Base-by-base conservation (phyloP, 2,888 invertebrate species). In the Andrena camellia region DNA sequence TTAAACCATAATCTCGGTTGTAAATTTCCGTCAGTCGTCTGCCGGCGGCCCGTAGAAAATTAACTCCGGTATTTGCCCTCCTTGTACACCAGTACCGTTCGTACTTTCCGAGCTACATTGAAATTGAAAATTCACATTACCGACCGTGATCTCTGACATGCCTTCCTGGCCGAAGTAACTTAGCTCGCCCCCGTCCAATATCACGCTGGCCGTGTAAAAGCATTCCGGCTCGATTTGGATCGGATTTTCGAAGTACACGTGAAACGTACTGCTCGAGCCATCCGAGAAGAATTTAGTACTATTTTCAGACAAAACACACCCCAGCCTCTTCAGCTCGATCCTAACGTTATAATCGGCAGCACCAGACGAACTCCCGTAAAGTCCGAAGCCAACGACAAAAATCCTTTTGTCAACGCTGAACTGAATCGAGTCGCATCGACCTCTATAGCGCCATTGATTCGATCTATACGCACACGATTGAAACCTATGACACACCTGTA, bases 121-220 rank as follows among this genome's bases (percentile, higher is more conserved):
- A 95, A 99, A 99, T 95, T 99, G 99, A 95, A 99, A 99, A 84
- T 98, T 98, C 77, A 99, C 98, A 92, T 97, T 97, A 4, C 98
- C 98, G 94, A 98, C 97, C 75, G 97, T 97, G 60, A 99, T 98
- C 94, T 99, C 99, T 91, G 98, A 98, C 96, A 99, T 96, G 29
- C 99, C 99, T 94, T 99, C 99, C 94, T 99, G 99, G 6, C 99
- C 99, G 94, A 99, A 99, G 94, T 99, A 99, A 94, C 98, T 98
- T 87, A 99, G 95, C 94, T 99, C 99, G 78, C 97, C 97, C 13
- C 99, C 99, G 93, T 99, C 99, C 26, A 99, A 95, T 86, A 99
- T 97, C 1, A 98, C 99, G n/a, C 98, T 98, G 10, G 99, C 99
- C 2, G 99, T 99, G 94, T 99, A 99, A 93, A 97, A 98, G 78